Evolutionary conservation across 2,888 invertebrate species (phyloP), one percentile per base, ranked within the genome.

Genomic region (Callyntrura guangdongensis): DNA sequence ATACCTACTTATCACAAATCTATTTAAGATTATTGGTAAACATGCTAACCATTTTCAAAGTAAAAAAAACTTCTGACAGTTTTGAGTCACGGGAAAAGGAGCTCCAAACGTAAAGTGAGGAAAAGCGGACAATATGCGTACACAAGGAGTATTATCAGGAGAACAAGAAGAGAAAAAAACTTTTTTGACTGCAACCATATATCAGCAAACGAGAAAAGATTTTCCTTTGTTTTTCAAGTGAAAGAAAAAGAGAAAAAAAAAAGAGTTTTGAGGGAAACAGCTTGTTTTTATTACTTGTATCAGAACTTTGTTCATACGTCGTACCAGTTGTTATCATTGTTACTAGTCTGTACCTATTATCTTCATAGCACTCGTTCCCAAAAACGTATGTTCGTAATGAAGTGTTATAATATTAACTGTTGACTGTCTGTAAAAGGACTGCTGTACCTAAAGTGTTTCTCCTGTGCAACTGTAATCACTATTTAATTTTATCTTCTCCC

Each of bases 401-500:
- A 53, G 77, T 77, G 77, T 53, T 77, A 77, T 53, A 77, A 53
- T 53, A 77, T 22, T 77, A 25, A 36, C 36, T 36, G 6, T 69
- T 27, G 12, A 12, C 12, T 27, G n/a, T 77, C n/a, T 74, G 69
- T 36, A 8, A 36, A 17, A 45, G 1, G 11, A 17, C 22, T 45
- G 17, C 9, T 74, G 53, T 77, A 77, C 77, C 77, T 53, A 77
- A 77, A 77, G 77, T 77, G 53, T 77, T 72, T 61, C 53, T 27
- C 59, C 81, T 36, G 12, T 36, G 25, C 61, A 81, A 61, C 56
- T 56, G 56, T 36, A 81, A 77, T 53, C 53, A 53, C 36, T 53
- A 77, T 77, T 77, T 53, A 77, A 74, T 74, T 49, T 74, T 74
- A 74, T 74, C 74, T 74, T 5, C 17, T n/a, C n/a, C n/a, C n/a